Base-by-base conservation (phyloP, 1,140 invertebrate genomes). In the Pectinophora gossypiella region DNA sequence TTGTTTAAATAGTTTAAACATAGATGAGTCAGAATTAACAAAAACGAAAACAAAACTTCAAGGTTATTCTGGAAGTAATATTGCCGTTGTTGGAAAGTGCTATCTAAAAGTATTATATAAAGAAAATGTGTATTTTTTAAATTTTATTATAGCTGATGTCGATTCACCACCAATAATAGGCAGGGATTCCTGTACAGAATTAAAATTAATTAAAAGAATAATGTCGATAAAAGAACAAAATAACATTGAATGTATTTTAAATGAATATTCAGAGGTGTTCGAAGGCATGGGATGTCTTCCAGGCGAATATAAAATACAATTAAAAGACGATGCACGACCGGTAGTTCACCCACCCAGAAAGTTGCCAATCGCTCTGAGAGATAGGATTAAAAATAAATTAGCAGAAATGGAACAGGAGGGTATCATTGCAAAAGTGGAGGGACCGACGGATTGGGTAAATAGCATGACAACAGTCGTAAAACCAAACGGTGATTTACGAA, bases 291-390 rank as follows among this genome's bases (percentile, higher is more conserved):
- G 50, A 10, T 51, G 50, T 19, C 16, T 51, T 13, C 50, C 50
- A 9, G 42, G 42, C 2, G 50, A 44, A 15, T 45, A 51, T 32
- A 51, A 51, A 15, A 51, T 51, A 44, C 32, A 44, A 32, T 16
- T 51, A 13, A 22, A 51, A n/a, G n/a, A 44, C 5, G 22, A 44
- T 32, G 20, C 32, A 19, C 15, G 13, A n/a, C 50, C 50, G 12
- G 50, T 51, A 12, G 40, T 51, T 19, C 50, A 51, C 18, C 38
- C 50, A 18, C 50, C 50, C 5, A 16, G 50, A 12, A 51, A 51
- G 20, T 43, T 51, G 5, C 50, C 50, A 19, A 12, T 51, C 10
- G 38, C 50, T 9, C 12, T 51, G 18, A 51, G 22, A 20, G 50
- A 51, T 32, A 18, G 20, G 9, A 20, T 51, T 2, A 49, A 49